Evolutionary conservation across 2,888 invertebrate genomes (phyloP).

Genomic region (Microchrysa polita): DNA sequence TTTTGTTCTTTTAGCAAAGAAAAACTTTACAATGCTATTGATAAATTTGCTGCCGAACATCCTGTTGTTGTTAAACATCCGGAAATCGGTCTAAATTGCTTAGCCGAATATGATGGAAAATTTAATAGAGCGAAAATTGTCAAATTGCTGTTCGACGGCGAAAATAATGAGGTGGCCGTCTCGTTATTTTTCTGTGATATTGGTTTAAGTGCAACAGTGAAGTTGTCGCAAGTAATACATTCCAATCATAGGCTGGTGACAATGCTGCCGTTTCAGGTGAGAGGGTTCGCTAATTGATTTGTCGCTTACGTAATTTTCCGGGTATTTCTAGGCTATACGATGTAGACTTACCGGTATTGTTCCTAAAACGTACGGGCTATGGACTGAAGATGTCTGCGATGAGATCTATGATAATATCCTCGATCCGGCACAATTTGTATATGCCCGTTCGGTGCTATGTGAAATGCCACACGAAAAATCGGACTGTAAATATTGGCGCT

Average conservation of each 20-base stretch:
- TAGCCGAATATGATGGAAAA: slow-evolving; percentile 44
- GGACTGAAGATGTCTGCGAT: slow-evolving; percentile 45
- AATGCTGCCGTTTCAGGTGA: slow-evolving; percentile 47
- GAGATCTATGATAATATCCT: slow-evolving; percentile 47
- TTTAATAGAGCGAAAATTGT: slow-evolving; percentile 48
- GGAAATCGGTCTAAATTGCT: slow-evolving; percentile 46
- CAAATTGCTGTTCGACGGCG: slow-evolving; percentile 41
- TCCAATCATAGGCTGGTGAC: slow-evolving; percentile 36
- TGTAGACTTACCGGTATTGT: slow-evolving; percentile 47
- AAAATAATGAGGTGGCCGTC: slow-evolving; percentile 34
- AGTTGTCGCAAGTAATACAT: slow-evolving; percentile 33
- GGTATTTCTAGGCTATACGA: slow-evolving; percentile 45
- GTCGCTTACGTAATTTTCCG: background rate
- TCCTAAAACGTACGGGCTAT: slow-evolving; percentile 43
- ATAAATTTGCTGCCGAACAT: slow-evolving; percentile 15
- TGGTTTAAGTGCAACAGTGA: slow-evolving; percentile 24
- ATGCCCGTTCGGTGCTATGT: slow-evolving; percentile 38
- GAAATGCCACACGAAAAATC: slow-evolving; percentile 7
- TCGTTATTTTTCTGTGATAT: slow-evolving; percentile 49
- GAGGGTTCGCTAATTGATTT: background rate
- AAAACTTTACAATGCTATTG: slow-evolving; percentile 42
- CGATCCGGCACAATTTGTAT: slow-evolving; percentile 40
- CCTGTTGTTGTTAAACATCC: slow-evolving; percentile 24
- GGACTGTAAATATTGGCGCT: slow-evolving; percentile 43
- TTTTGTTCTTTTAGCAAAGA: slow-evolving; percentile 42